Base-by-base conservation (phyloP, 2,888 invertebrate genomes). In the Augochlorella aurata region DNA sequence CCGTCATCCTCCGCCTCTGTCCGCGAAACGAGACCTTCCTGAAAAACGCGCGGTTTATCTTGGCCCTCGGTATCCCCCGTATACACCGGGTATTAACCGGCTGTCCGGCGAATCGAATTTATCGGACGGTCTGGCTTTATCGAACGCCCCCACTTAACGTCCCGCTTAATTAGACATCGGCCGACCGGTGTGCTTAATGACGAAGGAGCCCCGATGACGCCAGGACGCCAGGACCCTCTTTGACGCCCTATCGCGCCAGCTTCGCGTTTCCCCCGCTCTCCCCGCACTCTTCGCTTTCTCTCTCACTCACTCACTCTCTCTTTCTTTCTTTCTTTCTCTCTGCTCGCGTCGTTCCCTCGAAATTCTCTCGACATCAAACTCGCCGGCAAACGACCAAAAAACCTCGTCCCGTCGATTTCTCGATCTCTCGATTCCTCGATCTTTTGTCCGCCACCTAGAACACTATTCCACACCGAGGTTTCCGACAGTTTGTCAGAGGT, bases 41-140 rank as follows among this genome's bases (percentile, higher is more conserved):
- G 82, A 87, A 86, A 87, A 88, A 88, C 81, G 85, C 81, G 81
- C 86, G 83, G 74, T 87, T 86, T 87, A 87, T 87, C 84, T 87
- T 87, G 79, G 81, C 82, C 84, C 76, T 80, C 70, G 67, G 73
- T 74, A 75, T 80, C 74, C 82, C 75, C 80, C 73, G 76, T 83
- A 80, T 80, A 83, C 83, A 79, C 82, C 83, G 85, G 89, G 90
- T 90, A 90, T 90, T 90, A 90, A 90, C 89, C 87, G 88, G 87
- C 90, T 89, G 90, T 90, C 90, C 82, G 76, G 79, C 86, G 89
- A 89, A 90, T 90, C 90, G 89, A 90, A 90, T 90, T 90, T 90
- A 90, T 89, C 90, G 89, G 88, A 87, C 87, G 87, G 86, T 65
- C 77, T 69, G 88, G 85, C 89, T 90, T 88, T 87, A 87, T 89